These are phyloP conservation scores for Aeoliscus strigatus DNA, from an alignment of 2,797 vertebrate species.

Conservation along the genomic window DNA sequence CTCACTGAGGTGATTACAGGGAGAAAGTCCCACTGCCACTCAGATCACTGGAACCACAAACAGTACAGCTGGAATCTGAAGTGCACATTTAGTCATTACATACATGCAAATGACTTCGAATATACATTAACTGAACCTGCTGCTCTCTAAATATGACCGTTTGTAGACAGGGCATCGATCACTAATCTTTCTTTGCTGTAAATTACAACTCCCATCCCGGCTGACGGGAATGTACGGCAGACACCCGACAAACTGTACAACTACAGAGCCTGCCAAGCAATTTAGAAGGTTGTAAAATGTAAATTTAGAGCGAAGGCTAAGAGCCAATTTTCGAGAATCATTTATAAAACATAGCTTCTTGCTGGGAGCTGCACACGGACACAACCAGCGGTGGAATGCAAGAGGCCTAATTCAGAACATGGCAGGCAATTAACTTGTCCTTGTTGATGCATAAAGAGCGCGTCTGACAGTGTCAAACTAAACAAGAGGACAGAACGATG, in stretches of 20 bases:
- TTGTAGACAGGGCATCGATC: no score
- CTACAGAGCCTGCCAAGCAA: background rate
- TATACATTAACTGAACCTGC: no score
- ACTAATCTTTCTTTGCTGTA: no score
- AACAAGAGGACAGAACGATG: background rate
- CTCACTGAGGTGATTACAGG: conserved; percentile 62
- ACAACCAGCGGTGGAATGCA: background rate
- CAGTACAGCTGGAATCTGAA: conserved; percentile 10
- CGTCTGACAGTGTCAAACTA: background rate
- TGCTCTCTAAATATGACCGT: no score
- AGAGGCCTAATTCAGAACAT: conserved; percentile 6
- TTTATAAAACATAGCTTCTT: background rate
- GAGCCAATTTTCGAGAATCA: background rate
- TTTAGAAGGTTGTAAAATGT: conserved; percentile 2
- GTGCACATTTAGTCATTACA: no score
- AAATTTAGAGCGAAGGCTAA: background rate
- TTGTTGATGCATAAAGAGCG: background rate
- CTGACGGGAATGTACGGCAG: background rate
- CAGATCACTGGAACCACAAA: conserved; percentile 30
- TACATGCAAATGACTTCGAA: no score
- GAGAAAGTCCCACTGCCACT: conserved; percentile 30
- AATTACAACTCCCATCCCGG: no score
- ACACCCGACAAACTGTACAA: no score
- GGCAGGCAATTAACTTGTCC: conserved; percentile 1
- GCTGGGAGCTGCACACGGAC: background rate